Base-by-base conservation (phyloP, 2,888 invertebrate species). In the Chrysodeixis includens region DNA sequence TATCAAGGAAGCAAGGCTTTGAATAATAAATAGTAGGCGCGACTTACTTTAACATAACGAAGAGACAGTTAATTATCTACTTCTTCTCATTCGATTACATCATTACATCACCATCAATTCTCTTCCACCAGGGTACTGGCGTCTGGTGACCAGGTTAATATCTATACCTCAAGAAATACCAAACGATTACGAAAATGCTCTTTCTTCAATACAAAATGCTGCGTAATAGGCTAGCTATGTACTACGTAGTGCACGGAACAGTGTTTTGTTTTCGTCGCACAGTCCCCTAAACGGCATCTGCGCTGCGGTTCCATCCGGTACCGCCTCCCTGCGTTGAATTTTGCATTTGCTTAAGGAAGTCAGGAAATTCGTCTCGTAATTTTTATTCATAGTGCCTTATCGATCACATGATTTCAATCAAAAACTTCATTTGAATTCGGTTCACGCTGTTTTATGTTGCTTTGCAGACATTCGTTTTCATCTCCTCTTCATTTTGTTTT, bases 291-390 rank as follows among this genome's bases (percentile, higher is more conserved):
- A 69, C 67, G 52, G 51, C 58, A 68, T 74, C 64, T 71, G 60
- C 26, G 66, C 53, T 62, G 46, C 46, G 52, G 66, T 63, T 30
- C 61, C 68, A 72, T 76, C 79, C 79, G 66, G 70, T 71, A 30
- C 73, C 60, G 66, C 58, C 63, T 81, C 53, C 65, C 69, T 78
- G 65, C 62, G 67, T 30, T 73, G 77, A 84, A 77, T 76, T 82
- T 83, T 78, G 60, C 78, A 78, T 81, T 78, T 71, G 32, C 68
- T 73, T 66, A 65, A 69, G 74, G 83, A 78, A 79, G 70, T 62
- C 71, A 64, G 69, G 69, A 78, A 81, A 76, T 76, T 82, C 56
- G 71, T 66, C 55, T 64, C 52, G 32, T 71, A 65, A 75, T 83
- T 81, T 79, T 83, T 83, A 81, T 79, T 78, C 81, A 73, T 62